Conservation (phyloP, 1,140 invertebrate species). For the Anagrus nilaparvatae region DNA sequence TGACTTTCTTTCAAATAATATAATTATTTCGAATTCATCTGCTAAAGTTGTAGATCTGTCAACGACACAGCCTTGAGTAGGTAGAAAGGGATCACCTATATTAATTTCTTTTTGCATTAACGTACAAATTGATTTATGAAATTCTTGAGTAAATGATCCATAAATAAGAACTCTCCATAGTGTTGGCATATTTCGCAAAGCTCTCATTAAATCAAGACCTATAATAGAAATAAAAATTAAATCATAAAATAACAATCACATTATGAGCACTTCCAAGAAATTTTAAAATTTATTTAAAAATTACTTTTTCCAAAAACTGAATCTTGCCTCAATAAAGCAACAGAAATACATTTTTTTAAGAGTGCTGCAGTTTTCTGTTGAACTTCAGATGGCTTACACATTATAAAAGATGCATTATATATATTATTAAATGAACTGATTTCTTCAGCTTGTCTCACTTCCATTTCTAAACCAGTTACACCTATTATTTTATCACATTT, state of each 20-base stretch:
- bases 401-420: conserved; percentile 12
- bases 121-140: conserved; percentile 5
- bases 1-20: conserved; percentile 13
- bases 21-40: conserved; percentile 8
- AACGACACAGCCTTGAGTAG: conserved; percentile 8
- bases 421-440: conserved; percentile 4
- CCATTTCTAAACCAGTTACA: not conserved
- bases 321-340: conserved; percentile 6
- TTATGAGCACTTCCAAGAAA: not conserved
- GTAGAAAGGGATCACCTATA: conserved; percentile 10
- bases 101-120: conserved; percentile 6
- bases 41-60: conserved; percentile 8
- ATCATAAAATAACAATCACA: too few species aligned
- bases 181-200: conserved; percentile 10
- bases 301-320: conserved; percentile 14
- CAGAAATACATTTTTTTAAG: conserved; percentile 6
- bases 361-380: conserved; percentile 8
- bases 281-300: not conserved
- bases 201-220: conserved; percentile 4
- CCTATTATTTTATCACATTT: conserved; percentile 15
- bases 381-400: conserved; percentile 6
- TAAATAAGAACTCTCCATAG: conserved; percentile 12
- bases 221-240: not conserved
- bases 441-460: conserved; percentile 10
- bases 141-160: conserved; percentile 12